phyloP scores from a whole-genome alignment of 2,113 vertebrate species.

The Lophius piscatorius region DNA sequence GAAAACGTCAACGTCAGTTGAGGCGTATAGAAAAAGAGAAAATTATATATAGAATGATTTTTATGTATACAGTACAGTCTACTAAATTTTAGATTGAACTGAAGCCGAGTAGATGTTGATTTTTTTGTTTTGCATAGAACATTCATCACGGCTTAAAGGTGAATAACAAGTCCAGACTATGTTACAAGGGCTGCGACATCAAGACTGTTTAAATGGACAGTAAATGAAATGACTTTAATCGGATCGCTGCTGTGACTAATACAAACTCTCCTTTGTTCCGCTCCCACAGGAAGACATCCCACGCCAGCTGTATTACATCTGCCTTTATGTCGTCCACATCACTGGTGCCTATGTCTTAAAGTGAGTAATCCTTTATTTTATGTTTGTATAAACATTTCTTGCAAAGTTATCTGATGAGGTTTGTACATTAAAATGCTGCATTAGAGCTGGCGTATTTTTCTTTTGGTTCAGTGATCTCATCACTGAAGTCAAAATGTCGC shows the following conservation, averaged over 20 bases:
- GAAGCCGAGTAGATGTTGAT: not conserved
- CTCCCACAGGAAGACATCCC: constrained; percentile 84
- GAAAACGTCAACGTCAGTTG: too few relatives aligned
- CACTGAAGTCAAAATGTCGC: too few relatives aligned
- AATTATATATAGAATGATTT: too few relatives aligned
- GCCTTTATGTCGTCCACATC: constrained; percentile 87
- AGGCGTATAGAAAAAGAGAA: too few relatives aligned
- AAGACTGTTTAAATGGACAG: not conserved
- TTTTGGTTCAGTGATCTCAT: too few relatives aligned
- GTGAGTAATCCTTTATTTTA: too few relatives aligned
- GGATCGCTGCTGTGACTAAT: not conserved
- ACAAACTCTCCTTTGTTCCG: not conserved
- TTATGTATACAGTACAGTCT: too few relatives aligned
- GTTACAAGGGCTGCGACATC: not conserved
- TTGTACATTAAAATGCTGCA: too few relatives aligned
- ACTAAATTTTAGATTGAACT: not conserved
- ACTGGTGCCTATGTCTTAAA: constrained; percentile 87
- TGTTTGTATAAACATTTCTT: too few relatives aligned
- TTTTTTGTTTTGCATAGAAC: not conserved
- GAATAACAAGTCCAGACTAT: not conserved
- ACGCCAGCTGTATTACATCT: constrained; percentile 87
- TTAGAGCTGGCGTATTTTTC: too few relatives aligned
- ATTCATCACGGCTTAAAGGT: not conserved
- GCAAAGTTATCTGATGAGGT: too few relatives aligned
- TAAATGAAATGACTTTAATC: not conserved